Base-by-base conservation (phyloP, 2,797 vertebrate species). In the Pangasius macronema region DNA sequence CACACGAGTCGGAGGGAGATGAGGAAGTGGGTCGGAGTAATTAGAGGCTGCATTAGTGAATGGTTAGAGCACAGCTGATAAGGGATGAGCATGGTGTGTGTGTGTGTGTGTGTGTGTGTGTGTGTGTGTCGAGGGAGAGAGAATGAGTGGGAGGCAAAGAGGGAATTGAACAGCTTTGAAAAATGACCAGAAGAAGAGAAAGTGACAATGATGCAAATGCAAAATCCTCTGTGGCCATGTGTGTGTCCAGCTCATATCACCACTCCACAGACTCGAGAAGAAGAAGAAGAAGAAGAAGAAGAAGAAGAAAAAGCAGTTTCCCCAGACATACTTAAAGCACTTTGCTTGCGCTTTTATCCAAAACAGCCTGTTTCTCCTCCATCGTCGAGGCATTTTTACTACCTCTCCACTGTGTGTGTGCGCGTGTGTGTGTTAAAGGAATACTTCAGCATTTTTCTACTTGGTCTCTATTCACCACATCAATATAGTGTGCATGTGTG, bases 21-120 rank as follows among this genome's bases (percentile, higher is more conserved):
- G 49, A 73, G 73, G 88, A 88, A 76, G 82, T 84, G 73, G 89
- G 84, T 86, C 24, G 82, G 76, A 82, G 70, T 86, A 82, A 88
- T 91, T 91, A 91, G 61, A 73, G 67, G 49, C 57, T 86, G 87
- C 82, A 85, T 82, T 77, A 77, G 59, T 51, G 70, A 73, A 73
- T 42, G 83, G 36, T 73, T 75, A 73, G 53, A 27, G 75, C 42
- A 85, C 72, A 73, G 77, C 81, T 89, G 65, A 90, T 86, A 72
- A 87, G 68, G 51, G 36, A 73, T 67, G 68, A 87, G 68, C 46
- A n/a, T 42, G n/a, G 46, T 49, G n/a, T 46, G 5, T 81, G 82
- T 30, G 36, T 79, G 61, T 84, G 63, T 63, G 72, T 82, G 85
- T 57, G 68, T 75, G 76, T 80, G 57, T 59, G 22, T 65, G 72